Evolutionary conservation across 2,888 invertebrate species (phyloP), one percentile per base, ranked within the genome.

Genomic region (Tridacna crocea): DNA sequence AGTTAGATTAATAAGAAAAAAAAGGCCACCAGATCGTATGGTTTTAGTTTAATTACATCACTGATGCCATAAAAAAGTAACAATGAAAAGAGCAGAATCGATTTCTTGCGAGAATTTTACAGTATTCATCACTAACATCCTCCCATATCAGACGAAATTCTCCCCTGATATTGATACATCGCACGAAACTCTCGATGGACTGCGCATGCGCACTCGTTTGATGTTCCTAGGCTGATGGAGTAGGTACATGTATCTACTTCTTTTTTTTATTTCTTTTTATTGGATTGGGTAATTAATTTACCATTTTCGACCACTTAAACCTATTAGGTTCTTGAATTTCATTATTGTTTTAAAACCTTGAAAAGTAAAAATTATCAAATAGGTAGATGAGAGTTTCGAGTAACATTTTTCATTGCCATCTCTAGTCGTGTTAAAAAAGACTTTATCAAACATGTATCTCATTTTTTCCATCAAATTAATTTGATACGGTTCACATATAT

Each of bases 171-270:
- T 80, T 68, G 76, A 46, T 47, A 61, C 24, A 47, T 65, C 27
- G 65, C 80, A 80, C 80, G 80, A 80, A 65, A 80, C 61, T 24
- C 22, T 12, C 17, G 3, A 10, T 3, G 58, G 47, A 72, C 24
- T 76, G 70, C 80, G 80, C 80, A 76, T 80, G 80, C 66, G 72
- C 66, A 26, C 15, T 27, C 55, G 68, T 76, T 76, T 76, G 51
- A 68, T 75, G 75, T 73, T 55, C 19, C 72, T 47, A 12, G 68
- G 17, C 68, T 68, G 68, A 68, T 47, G 68, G 47, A 36, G n/a
- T 22, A 68, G 2, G 68, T 47, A 47, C 68, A 68, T 68, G 68
- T 68, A 47, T 47, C 24, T 68, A 47, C 17, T 46, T 68, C 68
- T 68, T 68, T 68, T 68, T 68, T 68, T 68, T 68, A 68, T 68